A percentile compares a stretch with the other conserved stretches of the same genome.
These are phyloP conservation scores for Coenonympha arcania DNA, from an alignment of 2,888 invertebrate species.

Conservation along the genomic window DNA sequence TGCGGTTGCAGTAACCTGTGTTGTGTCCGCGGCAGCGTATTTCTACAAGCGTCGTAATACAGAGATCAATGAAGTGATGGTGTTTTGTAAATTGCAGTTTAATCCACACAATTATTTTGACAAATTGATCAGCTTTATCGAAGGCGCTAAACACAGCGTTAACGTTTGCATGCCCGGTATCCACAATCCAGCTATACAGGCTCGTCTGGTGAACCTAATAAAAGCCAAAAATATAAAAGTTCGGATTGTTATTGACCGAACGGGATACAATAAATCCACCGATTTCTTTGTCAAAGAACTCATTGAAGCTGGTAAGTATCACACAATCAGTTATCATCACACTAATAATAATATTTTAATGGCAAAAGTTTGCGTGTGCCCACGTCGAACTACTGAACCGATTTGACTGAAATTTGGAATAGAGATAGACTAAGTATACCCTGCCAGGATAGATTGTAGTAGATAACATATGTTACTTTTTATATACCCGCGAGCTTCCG, in stretches of 20 bases:
- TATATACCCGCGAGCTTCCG: too few species aligned
- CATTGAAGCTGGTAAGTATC: slow-evolving; percentile 53
- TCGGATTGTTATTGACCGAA: slow-evolving; percentile 57
- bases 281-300: slow-evolving; percentile 60
- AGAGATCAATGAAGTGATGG: slow-evolving; percentile 67
- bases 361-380: too few species aligned
- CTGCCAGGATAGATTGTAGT: too few species aligned
- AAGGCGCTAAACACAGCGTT: slow-evolving; percentile 53
- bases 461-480: too few species aligned
- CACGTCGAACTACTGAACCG: too few species aligned
- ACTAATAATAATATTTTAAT: too few species aligned
- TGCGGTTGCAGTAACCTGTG: slow-evolving; percentile 59
- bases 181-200: slow-evolving; percentile 65
- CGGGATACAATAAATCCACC: slow-evolving; percentile 57
- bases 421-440: too few species aligned
- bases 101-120: slow-evolving; percentile 66
- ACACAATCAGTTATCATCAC: too few species aligned
- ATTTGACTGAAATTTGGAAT: too few species aligned
- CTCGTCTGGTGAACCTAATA: slow-evolving; percentile 52
- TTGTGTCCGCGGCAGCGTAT: slow-evolving; percentile 59
- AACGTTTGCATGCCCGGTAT: slow-evolving; percentile 68
- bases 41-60: slow-evolving; percentile 55
- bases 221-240: slow-evolving; percentile 54
- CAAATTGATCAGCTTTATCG: slow-evolving; percentile 60
- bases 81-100: slow-evolving; percentile 66